Percentiles rank a stretch among this genome's conserved stretches.
These are phyloP conservation scores for Platyura marginata DNA, from an alignment of 1,140 invertebrate species.

Conservation along the genomic window DNA sequence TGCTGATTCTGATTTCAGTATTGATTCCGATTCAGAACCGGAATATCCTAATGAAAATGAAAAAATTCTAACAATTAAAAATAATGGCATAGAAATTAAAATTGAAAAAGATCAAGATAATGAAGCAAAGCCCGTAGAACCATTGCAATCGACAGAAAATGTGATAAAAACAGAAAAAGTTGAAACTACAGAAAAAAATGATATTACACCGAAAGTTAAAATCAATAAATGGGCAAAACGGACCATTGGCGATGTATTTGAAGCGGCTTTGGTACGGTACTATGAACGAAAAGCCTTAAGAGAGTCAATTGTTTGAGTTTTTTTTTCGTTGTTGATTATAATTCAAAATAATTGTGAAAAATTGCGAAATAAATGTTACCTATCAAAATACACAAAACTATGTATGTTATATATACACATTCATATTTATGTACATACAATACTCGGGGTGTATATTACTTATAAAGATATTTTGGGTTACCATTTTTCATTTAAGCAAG, in stretches of 20 bases:
- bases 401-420: too few relatives aligned
- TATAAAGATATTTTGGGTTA: too few relatives aligned
- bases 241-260: conserved; percentile 62
- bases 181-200: background rate
- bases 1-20: conserved; percentile 47
- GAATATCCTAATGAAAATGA: conserved; percentile 15
- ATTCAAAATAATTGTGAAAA: too few relatives aligned
- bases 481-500: too few relatives aligned
- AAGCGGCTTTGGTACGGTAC: conserved; percentile 62
- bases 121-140: conserved; percentile 1
- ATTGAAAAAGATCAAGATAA: conserved; percentile 9
- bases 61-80: conserved; percentile 8
- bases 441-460: too few relatives aligned
- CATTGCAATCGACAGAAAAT: too few relatives aligned
- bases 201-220: conserved; percentile 24
- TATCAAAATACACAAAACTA: too few relatives aligned
- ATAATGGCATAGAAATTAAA: conserved; percentile 2
- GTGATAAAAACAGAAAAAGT: conserved; percentile 5
- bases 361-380: too few relatives aligned
- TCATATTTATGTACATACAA: too few relatives aligned
- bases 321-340: too few relatives aligned
- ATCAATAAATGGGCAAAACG: conserved; percentile 66
- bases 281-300: conserved; percentile 49
- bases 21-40: conserved; percentile 34
- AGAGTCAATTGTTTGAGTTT: too few relatives aligned